phyloP scores from a whole-genome alignment of 2,797 vertebrate genomes.

The Lates japonicus region DNA sequence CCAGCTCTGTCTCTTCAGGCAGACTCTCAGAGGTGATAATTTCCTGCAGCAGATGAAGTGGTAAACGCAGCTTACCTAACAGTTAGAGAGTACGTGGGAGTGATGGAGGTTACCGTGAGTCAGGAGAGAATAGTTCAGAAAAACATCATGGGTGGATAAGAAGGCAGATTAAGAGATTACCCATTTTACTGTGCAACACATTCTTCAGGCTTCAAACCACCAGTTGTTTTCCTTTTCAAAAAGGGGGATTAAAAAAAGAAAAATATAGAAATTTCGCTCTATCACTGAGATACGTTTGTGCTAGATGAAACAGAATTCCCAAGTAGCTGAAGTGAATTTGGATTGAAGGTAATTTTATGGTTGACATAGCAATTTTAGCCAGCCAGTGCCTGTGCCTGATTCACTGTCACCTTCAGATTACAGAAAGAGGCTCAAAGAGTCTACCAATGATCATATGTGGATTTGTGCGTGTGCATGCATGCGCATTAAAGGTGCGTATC shows the following conservation, averaged over 20 bases:
- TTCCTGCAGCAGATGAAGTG: conserved; percentile 57
- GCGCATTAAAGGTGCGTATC: not conserved
- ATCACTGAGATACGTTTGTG: conserved; percentile 38
- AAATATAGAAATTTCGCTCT: conserved; percentile 45
- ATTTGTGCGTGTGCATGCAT: not conserved
- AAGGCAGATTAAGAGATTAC: conserved; percentile 64
- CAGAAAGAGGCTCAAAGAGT: conserved; percentile 15
- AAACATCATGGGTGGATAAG: conserved; percentile 54
- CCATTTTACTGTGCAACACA: conserved; percentile 26
- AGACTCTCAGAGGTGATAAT: conserved; percentile 47
- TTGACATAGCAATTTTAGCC: conserved; percentile 64
- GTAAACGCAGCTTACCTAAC: conserved; percentile 60
- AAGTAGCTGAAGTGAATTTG: conserved; percentile 64
- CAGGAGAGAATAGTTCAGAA: conserved; percentile 64
- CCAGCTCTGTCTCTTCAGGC: conserved; percentile 38
- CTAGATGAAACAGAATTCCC: conserved; percentile 47
- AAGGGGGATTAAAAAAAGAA: conserved; percentile 10
- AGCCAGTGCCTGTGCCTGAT: conserved; percentile 21
- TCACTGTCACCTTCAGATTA: conserved; percentile 2
- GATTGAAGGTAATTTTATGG: conserved; percentile 74
- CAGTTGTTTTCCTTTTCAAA: conserved; percentile 33
- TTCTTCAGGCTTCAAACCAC: conserved; percentile 40
- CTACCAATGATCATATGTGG: conserved; percentile 19
- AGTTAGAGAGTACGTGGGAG: conserved; percentile 50
- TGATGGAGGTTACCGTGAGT: conserved; percentile 62